Conservation (phyloP, 2,113 vertebrate genomes). For the Anoplopoma fimbria region DNA sequence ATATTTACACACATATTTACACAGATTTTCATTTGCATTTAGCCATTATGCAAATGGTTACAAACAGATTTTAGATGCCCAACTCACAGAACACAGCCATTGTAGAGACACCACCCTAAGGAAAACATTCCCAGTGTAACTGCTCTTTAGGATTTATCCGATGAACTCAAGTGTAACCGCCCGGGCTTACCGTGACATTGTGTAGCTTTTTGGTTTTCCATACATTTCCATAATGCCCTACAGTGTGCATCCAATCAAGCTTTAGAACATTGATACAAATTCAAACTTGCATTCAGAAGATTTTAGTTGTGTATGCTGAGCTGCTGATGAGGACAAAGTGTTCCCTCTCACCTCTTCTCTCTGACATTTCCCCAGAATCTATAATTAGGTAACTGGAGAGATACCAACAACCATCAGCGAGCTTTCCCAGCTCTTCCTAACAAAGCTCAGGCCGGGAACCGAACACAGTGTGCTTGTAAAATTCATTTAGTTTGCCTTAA, state of each 20-base stretch:
- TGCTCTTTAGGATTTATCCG: slow-evolving; percentile 25
- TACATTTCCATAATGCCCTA: slow-evolving; percentile 43
- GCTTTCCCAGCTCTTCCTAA: slow-evolving; percentile 15
- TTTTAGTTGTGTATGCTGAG: neutral
- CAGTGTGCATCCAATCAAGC: neutral
- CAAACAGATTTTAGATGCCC: neutral
- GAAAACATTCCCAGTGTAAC: neutral
- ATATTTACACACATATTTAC: slow-evolving; percentile 6
- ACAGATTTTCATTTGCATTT: neutral
- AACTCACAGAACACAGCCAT: neutral
- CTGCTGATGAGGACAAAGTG: slow-evolving; percentile 13
- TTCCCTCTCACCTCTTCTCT: slow-evolving; percentile 30
- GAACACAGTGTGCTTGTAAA: slow-evolving; percentile 37
- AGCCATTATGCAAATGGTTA: neutral
- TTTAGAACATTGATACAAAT: neutral
- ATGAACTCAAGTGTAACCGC: slow-evolving; percentile 16
- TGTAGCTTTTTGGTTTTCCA: slow-evolving; percentile 37
- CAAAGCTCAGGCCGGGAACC: neutral
- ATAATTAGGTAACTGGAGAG: slow-evolving; percentile 33
- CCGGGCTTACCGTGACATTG: slow-evolving; percentile 23
- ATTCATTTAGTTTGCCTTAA: slow-evolving; percentile 26
- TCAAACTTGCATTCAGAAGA: neutral
- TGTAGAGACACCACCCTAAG: neutral
- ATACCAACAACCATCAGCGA: neutral
- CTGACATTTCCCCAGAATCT: slow-evolving; percentile 20